Percentiles rank a stretch among this genome's conserved stretches.
Conservation (phyloP, 2,797 vertebrate genomes). For the Darevskia nairensis region DNA sequence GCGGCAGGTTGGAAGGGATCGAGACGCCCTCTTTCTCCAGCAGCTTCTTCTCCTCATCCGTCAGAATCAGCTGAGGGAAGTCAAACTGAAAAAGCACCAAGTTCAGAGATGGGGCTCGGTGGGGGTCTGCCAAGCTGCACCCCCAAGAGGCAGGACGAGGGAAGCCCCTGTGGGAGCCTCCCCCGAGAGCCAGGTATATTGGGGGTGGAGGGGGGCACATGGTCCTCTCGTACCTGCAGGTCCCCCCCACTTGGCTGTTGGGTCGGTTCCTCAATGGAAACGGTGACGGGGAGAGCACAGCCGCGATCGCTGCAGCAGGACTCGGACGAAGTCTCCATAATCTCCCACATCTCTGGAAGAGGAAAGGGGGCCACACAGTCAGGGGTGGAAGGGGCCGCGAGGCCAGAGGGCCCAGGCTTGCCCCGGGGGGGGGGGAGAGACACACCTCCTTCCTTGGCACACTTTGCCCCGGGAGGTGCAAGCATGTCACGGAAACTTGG, state of each 20-base stretch:
- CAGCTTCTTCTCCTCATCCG: conserved; percentile 88
- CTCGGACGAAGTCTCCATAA: neutral
- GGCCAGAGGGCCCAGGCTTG: neutral
- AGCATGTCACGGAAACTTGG: too few relatives aligned
- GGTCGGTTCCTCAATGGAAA: neutral
- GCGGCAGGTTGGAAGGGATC: conserved; percentile 84
- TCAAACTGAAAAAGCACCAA: conserved; percentile 69
- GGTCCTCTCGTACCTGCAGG: conserved; percentile 16
- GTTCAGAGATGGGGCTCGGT: neutral
- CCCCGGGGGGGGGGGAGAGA: too few relatives aligned
- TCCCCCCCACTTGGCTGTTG: neutral
- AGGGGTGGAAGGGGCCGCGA: neutral
- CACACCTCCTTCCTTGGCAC: neutral
- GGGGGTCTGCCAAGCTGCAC: neutral
- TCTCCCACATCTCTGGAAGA: conserved; percentile 55
- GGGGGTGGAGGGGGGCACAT: too few relatives aligned
- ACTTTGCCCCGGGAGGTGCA: too few relatives aligned
- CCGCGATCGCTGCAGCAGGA: neutral
- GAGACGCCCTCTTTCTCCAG: conserved; percentile 86
- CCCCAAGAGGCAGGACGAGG: too few relatives aligned
- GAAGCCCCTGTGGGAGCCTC: neutral
- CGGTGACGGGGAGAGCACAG: fast-evolving
- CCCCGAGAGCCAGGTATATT: neutral
- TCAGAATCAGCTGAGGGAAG: conserved; percentile 84
- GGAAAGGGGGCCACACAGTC: neutral